phyloP scores from a whole-genome alignment of 92 coral and sea anemone genomes.

The Pocillopora grandis region DNA sequence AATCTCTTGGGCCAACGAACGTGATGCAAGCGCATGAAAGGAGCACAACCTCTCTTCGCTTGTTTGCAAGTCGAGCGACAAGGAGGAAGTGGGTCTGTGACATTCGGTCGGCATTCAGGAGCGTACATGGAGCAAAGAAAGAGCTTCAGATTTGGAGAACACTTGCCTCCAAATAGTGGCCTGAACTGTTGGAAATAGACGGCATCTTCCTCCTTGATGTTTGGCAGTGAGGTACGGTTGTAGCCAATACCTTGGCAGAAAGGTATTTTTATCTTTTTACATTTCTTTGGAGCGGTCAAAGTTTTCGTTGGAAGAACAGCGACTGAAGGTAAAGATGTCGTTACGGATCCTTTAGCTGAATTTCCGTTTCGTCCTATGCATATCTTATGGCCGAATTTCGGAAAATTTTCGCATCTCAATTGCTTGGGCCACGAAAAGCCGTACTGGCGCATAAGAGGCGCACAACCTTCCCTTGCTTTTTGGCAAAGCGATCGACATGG shows the following conservation, averaged over 20 bases:
- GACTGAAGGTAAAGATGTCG: slow-evolving; percentile 14
- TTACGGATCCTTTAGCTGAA: slow-evolving; percentile 13
- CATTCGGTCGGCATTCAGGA: slow-evolving; percentile 81
- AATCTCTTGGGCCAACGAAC: slow-evolving; percentile 95
- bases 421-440: slow-evolving; percentile 90
- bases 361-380: slow-evolving; percentile 75
- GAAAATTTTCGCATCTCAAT: slow-evolving; percentile 87
- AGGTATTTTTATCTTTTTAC: slow-evolving; percentile 92
- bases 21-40: slow-evolving; percentile 82
- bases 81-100: slow-evolving; percentile 79
- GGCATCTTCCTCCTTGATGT: slow-evolving; percentile 87
- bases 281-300: slow-evolving; percentile 45
- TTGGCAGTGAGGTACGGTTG: slow-evolving; percentile 88
- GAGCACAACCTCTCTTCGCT: slow-evolving; percentile 83
- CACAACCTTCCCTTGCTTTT: too few relatives aligned
- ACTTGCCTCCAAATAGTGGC: slow-evolving; percentile 48
- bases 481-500: too few relatives aligned
- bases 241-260: slow-evolving; percentile 88
- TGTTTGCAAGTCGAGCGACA: slow-evolving; percentile 80
- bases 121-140: slow-evolving; percentile 93
- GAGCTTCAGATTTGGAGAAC: slow-evolving; percentile 80
- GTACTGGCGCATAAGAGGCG: too few relatives aligned
- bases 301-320: slow-evolving; percentile 47
- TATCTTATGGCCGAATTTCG: slow-evolving; percentile 55
- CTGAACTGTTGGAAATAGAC: slow-evolving; percentile 80